phyloP scores from a whole-genome alignment of 2,797 vertebrate species.

The Eulemur rubriventer region DNA sequence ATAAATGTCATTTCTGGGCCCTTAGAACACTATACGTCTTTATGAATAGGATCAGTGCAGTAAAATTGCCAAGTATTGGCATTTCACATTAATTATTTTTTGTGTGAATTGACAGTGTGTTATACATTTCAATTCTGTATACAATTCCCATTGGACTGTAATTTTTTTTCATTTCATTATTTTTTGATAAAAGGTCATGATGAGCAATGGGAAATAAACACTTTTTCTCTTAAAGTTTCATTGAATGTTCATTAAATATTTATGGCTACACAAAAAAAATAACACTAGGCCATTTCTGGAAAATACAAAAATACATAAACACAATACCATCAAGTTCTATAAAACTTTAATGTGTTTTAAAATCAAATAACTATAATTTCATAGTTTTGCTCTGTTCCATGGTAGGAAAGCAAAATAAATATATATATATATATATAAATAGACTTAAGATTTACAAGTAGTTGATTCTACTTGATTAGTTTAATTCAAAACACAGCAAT shows the following conservation, averaged over 20 bases:
- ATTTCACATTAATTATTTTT: background rate
- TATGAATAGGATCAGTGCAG: background rate
- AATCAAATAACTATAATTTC: background rate
- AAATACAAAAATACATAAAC: constrained; percentile 69
- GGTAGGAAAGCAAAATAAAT: background rate
- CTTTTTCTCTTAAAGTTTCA: constrained; percentile 45
- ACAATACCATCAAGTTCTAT: constrained; percentile 9
- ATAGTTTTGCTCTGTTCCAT: background rate
- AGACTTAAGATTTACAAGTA: background rate
- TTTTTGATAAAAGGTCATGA: constrained; percentile 56
- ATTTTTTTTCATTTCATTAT: constrained; percentile 67
- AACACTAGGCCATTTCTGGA: constrained; percentile 64
- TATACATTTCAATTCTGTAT: constrained; percentile 37
- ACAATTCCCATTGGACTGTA: background rate
- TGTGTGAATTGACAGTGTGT: background rate
- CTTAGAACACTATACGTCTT: background rate
- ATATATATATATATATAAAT: background rate
- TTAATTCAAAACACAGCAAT: background rate
- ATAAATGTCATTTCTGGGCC: background rate
- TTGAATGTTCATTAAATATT: constrained; percentile 57
- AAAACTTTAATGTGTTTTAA: constrained; percentile 49
- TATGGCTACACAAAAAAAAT: constrained; percentile 50
- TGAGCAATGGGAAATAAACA: constrained; percentile 26
- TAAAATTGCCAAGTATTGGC: background rate
- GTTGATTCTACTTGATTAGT: background rate